These are phyloP conservation scores for Xenentodon cancila DNA, from an alignment of 2,797 vertebrate genomes.

Conservation along the genomic window DNA sequence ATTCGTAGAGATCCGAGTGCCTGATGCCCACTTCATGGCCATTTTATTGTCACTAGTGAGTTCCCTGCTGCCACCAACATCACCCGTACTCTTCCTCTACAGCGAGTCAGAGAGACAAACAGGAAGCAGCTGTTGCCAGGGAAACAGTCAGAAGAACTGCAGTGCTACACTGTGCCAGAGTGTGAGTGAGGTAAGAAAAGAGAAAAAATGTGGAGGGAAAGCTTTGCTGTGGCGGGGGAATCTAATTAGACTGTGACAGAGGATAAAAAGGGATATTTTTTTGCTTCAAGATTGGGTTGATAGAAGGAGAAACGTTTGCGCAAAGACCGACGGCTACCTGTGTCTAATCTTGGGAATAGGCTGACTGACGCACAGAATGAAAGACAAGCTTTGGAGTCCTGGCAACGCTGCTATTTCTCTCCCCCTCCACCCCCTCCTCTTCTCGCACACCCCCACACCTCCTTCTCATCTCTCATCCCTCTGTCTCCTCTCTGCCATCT, in stretches of 20 bases:
- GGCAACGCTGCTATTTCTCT: conserved; percentile 68
- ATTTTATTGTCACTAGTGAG: conserved; percentile 39
- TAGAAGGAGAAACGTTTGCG: conserved; percentile 57
- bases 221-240: conserved; percentile 65
- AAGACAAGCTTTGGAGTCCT: conserved; percentile 76
- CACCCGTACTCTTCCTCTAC: conserved; percentile 47
- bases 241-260: conserved; percentile 75
- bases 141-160: conserved; percentile 76
- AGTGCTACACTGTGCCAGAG: conserved; percentile 62
- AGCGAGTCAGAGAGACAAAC: conserved; percentile 78
- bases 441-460: conserved; percentile 52
- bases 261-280: conserved; percentile 56
- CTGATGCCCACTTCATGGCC: conserved; percentile 37
- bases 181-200: conserved; percentile 72
- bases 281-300: conserved; percentile 23
- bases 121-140: conserved; percentile 86
- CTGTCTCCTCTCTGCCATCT: conserved; percentile 51
- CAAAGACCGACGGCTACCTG: conserved; percentile 69
- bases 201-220: conserved; percentile 48
- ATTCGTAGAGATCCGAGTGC: conserved; percentile 5
- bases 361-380: conserved; percentile 80
- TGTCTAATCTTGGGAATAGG: conserved; percentile 80
- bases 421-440: conserved; percentile 39
- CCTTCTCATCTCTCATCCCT: conserved; percentile 54
- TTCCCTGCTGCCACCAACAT: conserved; percentile 3